These are phyloP conservation scores for Grus americana DNA, from an alignment of 2,113 vertebrate genomes.

Conservation along the genomic window DNA sequence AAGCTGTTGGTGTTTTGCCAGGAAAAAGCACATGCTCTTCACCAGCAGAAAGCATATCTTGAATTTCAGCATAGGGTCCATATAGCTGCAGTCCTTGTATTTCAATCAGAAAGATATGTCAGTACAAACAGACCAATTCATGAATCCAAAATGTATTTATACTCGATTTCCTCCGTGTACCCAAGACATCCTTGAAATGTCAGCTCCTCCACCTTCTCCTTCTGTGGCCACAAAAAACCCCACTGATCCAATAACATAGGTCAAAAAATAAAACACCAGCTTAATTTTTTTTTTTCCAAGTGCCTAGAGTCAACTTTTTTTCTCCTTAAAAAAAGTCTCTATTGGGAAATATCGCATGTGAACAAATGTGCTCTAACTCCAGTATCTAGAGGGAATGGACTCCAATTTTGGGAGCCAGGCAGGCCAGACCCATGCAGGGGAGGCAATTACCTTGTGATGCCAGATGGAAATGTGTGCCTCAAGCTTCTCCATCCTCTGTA, in stretches of 20 bases:
- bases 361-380: not conserved
- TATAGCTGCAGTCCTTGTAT: not conserved
- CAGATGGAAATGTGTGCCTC: fast-evolving
- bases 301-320: not conserved
- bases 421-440: not conserved
- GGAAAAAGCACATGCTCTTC: not conserved
- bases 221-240: not conserved
- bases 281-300: not conserved
- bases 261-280: not conserved
- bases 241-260: not conserved
- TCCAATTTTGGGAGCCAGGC: not conserved
- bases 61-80: not conserved
- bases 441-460: not conserved
- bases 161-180: not conserved
- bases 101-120: not conserved
- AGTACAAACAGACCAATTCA: not conserved
- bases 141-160: slow-evolving; percentile 3
- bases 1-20: not conserved
- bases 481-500: not conserved
- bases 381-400: not conserved
- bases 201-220: not conserved
- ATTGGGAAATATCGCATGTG: not conserved
- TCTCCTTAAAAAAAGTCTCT: not conserved
- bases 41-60: not conserved
- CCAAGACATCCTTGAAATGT: not conserved